Evolutionary conservation across 2,797 vertebrate species (phyloP), one percentile per base, ranked within the genome.

Genomic region (Tauraco hartlaubi): DNA sequence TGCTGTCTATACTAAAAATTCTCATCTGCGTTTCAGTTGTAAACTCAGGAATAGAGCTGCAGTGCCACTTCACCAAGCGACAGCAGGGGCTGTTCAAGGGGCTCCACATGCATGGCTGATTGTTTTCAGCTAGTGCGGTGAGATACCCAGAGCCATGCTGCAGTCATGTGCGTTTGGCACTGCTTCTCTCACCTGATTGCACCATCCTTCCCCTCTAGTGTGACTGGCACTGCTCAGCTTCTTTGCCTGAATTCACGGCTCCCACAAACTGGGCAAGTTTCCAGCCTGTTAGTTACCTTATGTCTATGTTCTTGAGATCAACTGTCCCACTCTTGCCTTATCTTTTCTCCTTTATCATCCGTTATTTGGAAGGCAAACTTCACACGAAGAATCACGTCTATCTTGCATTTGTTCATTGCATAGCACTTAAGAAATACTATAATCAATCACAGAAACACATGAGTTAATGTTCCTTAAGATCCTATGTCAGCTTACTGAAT

Each of bases 281-380:
- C 96, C 95, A 96, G 59, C 51, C 91, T 76, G 39, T 94, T 92
- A 90, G 33, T 84, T 90, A 94, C 95, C 79, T 88, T 92, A 78
- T 96, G 92, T 91, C 85, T 91, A 35, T 63, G 33, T 73, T 84
- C 85, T 81, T 55, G 64, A 84, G 46, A 94, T 85, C 71, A 77
- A 49, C 80, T 89, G 75, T 23, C 67, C 52, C 25, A 56, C 29
- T 51, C 62, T 75, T 85, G 31, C 64, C 56, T 91, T 90, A 77
- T 76, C 82, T 88, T 83, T 81, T 73, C 52, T 61, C 37, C 56
- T 92, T 79, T 75, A 72, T 79, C 80, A 15, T 21, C 9, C 9
- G 56, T 59, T 90, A 78, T 88, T 95, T 91, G 82, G 69, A 90
- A 90, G 66, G 85, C 81, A 88, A 69, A 85, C 73, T 78, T 86